Percentiles rank a stretch among this genome's conserved stretches.
Evolutionary conservation across 37 sponge, comb jelly and placozoan species (phyloP).

Genomic region (Ephydatia muelleri): DNA sequence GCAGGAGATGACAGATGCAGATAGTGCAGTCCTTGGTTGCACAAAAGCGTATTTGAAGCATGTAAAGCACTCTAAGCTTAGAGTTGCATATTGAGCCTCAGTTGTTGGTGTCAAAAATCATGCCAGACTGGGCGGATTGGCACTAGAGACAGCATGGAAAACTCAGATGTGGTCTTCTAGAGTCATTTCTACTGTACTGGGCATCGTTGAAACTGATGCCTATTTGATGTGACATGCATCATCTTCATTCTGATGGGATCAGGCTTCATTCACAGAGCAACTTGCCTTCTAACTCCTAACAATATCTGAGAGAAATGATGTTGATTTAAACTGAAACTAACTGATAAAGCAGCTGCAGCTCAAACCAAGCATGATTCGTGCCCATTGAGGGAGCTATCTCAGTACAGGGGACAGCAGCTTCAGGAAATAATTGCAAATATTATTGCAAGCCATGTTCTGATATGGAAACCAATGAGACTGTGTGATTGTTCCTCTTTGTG

Average conservation of each 20-base stretch:
- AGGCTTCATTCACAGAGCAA: not conserved
- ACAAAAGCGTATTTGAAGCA: not conserved
- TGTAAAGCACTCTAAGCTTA: not conserved
- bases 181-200: not conserved
- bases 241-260: not conserved
- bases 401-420: no score
- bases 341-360: no score
- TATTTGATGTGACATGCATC: not conserved
- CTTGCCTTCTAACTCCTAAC: not conserved
- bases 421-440: no score
- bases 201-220: not conserved
- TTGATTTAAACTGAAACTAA: no score
- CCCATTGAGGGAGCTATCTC: no score
- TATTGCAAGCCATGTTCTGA: no score
- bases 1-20: not conserved
- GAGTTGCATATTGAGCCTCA: not conserved
- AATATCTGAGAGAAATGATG: no score
- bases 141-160: not conserved
- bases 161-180: not conserved
- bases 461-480: no score
- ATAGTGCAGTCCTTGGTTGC: not conserved
- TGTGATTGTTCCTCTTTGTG: no score
- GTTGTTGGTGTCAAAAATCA: not conserved
- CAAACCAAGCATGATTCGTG: no score
- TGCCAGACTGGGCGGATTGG: not conserved